Evolutionary conservation across 1,140 invertebrate species (phyloP), one percentile per base, ranked within the genome.

Genomic region (Nephotettix cincticeps): DNA sequence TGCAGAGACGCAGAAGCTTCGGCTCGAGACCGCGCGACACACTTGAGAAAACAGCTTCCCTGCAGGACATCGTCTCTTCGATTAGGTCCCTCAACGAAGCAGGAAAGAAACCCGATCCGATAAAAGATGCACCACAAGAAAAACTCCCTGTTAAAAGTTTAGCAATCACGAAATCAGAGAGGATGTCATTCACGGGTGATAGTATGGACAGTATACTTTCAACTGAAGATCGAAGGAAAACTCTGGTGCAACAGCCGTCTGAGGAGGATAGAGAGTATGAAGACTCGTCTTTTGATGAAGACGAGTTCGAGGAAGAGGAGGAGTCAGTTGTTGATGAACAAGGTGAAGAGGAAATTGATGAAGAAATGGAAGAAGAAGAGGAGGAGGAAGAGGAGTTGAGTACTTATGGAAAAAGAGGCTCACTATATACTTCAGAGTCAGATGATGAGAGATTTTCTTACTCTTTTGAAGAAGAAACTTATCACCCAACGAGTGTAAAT

Each of bases 341-440:
- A 40, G 73, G 78, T 67, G 76, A 81, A 77, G 82, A 80, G 56
- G 81, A 69, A 79, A 79, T 43, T 68, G 85, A 76, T 80, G 84
- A 68, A 81, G 4, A 14, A 27, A 54, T 61, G 23, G 54, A 61
- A 28, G 51, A 71, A 4, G 75, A 74, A 19, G 71, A 73, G n/a
- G 68, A 75, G 13, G 54, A 71, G 58, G 66, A 64, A 25, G 63
- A 58, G 1, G 32, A 70, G 11, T 23, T 54, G 32, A 71, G 68
- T 14, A 72, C 70, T 14, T 27, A 72, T 13, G 70, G 71, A 19
- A 69, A 75, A 51, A 65, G 25, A 65, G 14, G 73, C 71, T 54
- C 45, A 64, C 1, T 68, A 72, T 25, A 54, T 68, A 73, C 17
- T 69, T 74, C 65, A 21, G 71, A 72, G 23, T 47, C 51, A 19